Conservation (phyloP, 2,888 invertebrate species). For the Bombylius major region DNA sequence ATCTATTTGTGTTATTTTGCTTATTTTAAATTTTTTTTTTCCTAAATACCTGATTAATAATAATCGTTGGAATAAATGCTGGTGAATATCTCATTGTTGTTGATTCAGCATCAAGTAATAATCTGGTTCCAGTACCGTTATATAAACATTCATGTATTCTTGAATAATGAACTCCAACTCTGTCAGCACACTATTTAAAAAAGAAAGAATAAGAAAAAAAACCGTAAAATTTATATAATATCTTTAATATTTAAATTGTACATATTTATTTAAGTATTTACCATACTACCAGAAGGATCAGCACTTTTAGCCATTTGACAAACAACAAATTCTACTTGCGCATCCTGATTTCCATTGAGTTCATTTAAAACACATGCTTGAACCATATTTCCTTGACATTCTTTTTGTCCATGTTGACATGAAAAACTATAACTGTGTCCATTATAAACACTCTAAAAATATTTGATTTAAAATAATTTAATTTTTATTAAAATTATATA, state of each 20-base stretch:
- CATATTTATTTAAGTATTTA: conserved; percentile 11
- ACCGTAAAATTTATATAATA: too few relatives aligned
- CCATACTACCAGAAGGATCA: conserved; percentile 29
- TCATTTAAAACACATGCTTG: conserved; percentile 46
- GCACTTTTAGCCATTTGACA: conserved; percentile 42
- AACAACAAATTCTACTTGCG: conserved; percentile 39
- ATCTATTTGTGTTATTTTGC: not conserved
- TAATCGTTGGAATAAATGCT: conserved; percentile 41
- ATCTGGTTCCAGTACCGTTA: conserved; percentile 32
- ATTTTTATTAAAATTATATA: not conserved
- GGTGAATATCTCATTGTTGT: conserved; percentile 33
- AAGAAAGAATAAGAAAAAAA: too few relatives aligned
- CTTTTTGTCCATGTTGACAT: conserved; percentile 51
- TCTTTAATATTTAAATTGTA: too few relatives aligned
- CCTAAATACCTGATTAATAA: conserved; percentile 38
- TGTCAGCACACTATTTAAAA: conserved; percentile 33
- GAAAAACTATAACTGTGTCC: conserved; percentile 38
- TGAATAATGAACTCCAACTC: conserved; percentile 30
- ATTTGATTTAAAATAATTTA: not conserved
- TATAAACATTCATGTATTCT: conserved; percentile 33
- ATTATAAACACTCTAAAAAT: conserved; percentile 25
- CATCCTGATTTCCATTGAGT: conserved; percentile 25
- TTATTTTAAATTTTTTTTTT: not conserved
- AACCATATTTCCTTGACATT: conserved; percentile 49
- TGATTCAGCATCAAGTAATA: conserved; percentile 40